Base-by-base conservation (phyloP, 2,113 vertebrate species). In the Theristicus caerulescens region DNA sequence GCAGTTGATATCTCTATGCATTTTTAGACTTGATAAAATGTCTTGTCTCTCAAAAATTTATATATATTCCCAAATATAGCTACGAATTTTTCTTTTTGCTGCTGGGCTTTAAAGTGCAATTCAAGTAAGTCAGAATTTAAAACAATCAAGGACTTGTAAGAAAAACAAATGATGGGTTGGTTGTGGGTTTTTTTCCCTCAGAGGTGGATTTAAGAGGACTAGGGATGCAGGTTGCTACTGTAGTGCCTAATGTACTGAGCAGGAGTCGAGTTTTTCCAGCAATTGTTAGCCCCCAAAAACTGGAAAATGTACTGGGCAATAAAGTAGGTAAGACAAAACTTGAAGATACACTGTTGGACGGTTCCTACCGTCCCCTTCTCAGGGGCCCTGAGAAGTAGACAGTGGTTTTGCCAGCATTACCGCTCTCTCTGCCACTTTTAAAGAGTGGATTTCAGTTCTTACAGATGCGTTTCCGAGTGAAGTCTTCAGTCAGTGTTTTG, bases 41-140 rank as follows among this genome's bases (percentile, higher is more conserved):
- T 54, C n/a, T 82, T 69, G 3, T 58, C 61, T 94, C 36, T 71
- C 86, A 72, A 86, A 82, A 73, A 12, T 8, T 13, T 69, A 27
- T 70, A 47, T 72, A 26, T 87, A 64, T 83, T 87, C 44, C 65
- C 18, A 4, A 94, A 69, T 88, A 82, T 52, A 86, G 65, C 72
- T 88, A 82, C 62, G 32, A 44, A 61, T 36, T 73, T 92, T 94
- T 93, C 44, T 66, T 95, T 85, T 79, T 90, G 92, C 90, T 95
- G 82, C 85, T 97, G 94, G 87, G 74, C 54, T 96, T 96, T 93
- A 16, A 96, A 96, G 96, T 96, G 96, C 94, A 97, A 96, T 96
- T 95, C 82, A 91, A 82, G 22, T 84, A 86, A 95, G 82, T 82
- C 52, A 49, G 73, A 82, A 61, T 90, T 87, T 76, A 51, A 93